These are phyloP conservation scores for Eretmochelys imbricata DNA, from an alignment of 2,113 vertebrate genomes.

Conservation along the genomic window DNA sequence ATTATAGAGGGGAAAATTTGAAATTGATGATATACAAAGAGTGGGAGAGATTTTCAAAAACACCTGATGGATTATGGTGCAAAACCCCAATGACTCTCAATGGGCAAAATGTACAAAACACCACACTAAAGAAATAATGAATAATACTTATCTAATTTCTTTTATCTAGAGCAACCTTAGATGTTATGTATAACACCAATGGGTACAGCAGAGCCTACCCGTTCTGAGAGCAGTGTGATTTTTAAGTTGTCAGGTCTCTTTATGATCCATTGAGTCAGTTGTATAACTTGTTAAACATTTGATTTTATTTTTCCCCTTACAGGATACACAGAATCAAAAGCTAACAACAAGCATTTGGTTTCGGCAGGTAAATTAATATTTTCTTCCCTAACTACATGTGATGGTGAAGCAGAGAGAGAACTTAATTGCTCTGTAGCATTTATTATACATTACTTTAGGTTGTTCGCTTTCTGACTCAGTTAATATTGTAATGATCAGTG, in stretches of 20 bases:
- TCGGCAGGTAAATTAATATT: conserved; percentile 79
- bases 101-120: neutral
- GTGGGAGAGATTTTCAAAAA: neutral
- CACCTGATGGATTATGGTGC: fast-evolving
- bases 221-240: too few relatives aligned
- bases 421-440: neutral
- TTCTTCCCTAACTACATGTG: neutral
- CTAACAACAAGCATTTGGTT: conserved; percentile 89
- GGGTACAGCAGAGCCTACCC: neutral
- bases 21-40: neutral
- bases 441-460: neutral
- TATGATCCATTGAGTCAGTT: neutral
- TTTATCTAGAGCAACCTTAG: neutral
- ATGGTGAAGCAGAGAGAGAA: neutral
- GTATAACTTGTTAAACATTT: neutral
- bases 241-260: neutral
- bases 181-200: too few relatives aligned
- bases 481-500: neutral
- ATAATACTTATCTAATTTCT: neutral
- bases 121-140: fast-evolving
- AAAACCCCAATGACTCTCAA: neutral
- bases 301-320: conserved; percentile 2
- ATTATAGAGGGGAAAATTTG: neutral
- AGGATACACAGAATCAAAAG: conserved; percentile 89
- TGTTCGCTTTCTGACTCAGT: neutral